Evolutionary conservation across 2,797 vertebrate species (phyloP), one percentile per base, ranked within the genome.

Genomic region (Rhodeus uyekii): DNA sequence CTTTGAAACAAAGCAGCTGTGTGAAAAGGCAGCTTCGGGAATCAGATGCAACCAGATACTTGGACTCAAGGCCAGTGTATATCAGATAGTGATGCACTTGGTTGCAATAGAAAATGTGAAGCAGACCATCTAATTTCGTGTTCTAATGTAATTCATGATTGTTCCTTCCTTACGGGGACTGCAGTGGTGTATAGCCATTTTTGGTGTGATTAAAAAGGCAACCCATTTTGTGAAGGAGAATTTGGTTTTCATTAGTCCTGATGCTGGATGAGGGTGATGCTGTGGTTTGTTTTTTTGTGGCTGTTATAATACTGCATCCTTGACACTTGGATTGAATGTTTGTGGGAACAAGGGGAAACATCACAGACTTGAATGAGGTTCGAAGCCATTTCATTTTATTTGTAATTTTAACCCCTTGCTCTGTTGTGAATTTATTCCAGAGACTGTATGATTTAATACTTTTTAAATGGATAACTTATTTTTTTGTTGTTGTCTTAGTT

Each of bases 191-290:
- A 18, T 39, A 46, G 22, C 8, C 32, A 10, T 75, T 48, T 63
- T 63, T 75, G 38, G 58, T 68, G 27, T 75, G 74, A 79, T 48
- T 14, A 64, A 64, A 72, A 65, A n/a, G n/a, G n/a, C n/a, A n/a
- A n/a, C n/a, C n/a, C n/a, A n/a, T n/a, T n/a, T n/a, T n/a, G n/a
- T n/a, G n/a, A n/a, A n/a, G n/a, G 24, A 19, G 22, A 58, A 50
- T 48, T 84, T 81, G 76, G 78, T 78, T 65, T 75, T 86, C 78
- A 83, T 86, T 87, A 86, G 55, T 36, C n/a, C 64, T n/a, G 14
- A 64, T 50, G 76, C 16, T 71, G 73, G 55, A 85, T 73, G 73
- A 74, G 72, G 76, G 67, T 82, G 78, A 50, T 63, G 69, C 48
- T 44, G 67, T 39, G 55, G n/a, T 78, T 73, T 74, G 13, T 7